A percentile compares a stretch with the other conserved stretches of the same genome.
These are phyloP conservation scores for Burhinus oedicnemus DNA, from an alignment of 2,113 vertebrate species.

Conservation along the genomic window DNA sequence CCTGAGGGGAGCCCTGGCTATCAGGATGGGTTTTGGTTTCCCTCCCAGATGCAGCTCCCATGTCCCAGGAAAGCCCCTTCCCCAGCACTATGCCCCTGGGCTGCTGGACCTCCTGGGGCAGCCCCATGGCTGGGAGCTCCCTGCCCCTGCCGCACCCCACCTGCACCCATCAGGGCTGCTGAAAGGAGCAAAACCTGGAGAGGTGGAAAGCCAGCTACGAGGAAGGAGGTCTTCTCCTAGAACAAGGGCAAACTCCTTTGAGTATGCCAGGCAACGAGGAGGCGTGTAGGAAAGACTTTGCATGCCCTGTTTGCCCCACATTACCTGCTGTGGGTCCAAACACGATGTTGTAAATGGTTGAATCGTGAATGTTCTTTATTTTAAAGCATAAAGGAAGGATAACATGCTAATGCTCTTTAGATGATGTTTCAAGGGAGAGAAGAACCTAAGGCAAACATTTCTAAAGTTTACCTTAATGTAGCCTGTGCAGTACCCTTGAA, in stretches of 20 bases:
- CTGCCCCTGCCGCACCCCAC: neutral
- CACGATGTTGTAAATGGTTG: neutral
- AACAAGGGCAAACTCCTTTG: neutral
- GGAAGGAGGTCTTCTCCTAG: neutral
- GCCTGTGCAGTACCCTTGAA: neutral
- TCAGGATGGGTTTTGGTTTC: neutral
- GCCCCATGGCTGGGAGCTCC: neutral
- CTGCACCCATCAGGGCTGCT: neutral
- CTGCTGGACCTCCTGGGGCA: neutral
- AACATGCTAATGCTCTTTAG: neutral
- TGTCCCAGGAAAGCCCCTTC: neutral
- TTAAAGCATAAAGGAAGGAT: neutral
- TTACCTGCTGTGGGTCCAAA: neutral
- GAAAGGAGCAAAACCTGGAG: neutral
- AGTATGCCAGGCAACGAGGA: neutral
- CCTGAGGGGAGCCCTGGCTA: neutral
- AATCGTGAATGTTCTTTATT: neutral
- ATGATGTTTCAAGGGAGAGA: neutral
- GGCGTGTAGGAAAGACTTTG: neutral
- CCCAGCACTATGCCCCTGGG: rapidly evolving
- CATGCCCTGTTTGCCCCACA: neutral
- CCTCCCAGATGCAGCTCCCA: neutral
- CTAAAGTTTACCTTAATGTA: neutral
- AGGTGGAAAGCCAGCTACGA: neutral
- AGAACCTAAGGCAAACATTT: slow-evolving; percentile 3